Conservation (phyloP, 2,888 invertebrate species). For the Drosophila helvetica region DNA sequence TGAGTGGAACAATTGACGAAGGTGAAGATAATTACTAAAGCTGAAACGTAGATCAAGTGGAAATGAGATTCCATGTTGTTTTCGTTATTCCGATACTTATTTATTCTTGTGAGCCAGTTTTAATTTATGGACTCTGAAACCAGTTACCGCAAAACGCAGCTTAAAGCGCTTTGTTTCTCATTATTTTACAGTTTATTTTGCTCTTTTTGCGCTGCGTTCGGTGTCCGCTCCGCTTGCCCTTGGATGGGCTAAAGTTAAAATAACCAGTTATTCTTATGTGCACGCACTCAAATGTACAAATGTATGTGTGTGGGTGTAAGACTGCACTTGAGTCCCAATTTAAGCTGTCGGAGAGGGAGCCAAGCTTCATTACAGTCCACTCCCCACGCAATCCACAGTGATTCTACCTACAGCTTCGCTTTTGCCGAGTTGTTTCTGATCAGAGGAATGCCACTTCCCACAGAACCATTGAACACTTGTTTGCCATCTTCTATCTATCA, state of each 20-base stretch:
- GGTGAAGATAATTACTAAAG: constrained; percentile 22
- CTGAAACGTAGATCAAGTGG: not conserved
- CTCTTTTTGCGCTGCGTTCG: constrained; percentile 23
- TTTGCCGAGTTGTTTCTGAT: not conserved
- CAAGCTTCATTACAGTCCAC: constrained; percentile 14
- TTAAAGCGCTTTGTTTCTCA: not conserved
- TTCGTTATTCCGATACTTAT: constrained; percentile 3
- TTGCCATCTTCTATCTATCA: constrained; percentile 27
- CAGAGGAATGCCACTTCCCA: not conserved
- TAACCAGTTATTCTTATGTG: constrained; percentile 60
- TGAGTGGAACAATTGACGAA: constrained; percentile 18
- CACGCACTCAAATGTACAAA: too few species aligned
- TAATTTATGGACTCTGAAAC: constrained; percentile 29
- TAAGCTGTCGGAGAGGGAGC: not conserved
- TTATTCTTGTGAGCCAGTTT: constrained; percentile 10
- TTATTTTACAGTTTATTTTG: constrained; percentile 9
- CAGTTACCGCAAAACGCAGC: constrained; percentile 38
- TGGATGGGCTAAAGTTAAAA: constrained; percentile 41
- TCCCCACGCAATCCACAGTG: not conserved
- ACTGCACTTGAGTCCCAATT: constrained; percentile 21
- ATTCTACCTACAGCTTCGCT: not conserved
- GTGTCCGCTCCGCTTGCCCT: constrained; percentile 37
- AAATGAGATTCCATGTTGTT: not conserved
- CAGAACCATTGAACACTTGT: constrained; percentile 5
- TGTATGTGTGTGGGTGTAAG: constrained; percentile 4